These are phyloP conservation scores for Proteles cristata DNA, from an alignment of 2,113 vertebrate species.

Conservation along the genomic window DNA sequence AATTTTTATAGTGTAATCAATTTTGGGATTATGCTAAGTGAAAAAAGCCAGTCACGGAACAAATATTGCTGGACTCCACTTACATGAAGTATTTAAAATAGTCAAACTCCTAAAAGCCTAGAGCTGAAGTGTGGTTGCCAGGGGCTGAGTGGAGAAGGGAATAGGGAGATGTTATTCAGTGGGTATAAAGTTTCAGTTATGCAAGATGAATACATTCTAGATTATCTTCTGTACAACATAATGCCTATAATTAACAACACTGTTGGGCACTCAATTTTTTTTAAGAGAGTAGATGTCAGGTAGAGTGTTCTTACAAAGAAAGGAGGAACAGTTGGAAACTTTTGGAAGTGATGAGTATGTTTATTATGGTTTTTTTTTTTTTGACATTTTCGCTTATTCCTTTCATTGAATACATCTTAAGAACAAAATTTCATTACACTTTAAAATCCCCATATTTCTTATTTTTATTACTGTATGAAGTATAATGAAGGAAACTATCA, in stretches of 20 bases:
- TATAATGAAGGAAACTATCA: background rate
- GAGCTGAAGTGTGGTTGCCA: background rate
- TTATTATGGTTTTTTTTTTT: background rate
- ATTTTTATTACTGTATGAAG: background rate
- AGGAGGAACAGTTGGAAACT: rapidly evolving
- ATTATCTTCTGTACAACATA: background rate
- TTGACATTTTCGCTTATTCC: background rate
- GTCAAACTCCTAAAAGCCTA: background rate
- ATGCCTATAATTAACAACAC: background rate
- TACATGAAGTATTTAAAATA: background rate
- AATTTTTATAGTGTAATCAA: background rate
- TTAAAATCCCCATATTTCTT: background rate
- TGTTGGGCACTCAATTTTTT: background rate
- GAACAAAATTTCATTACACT: background rate
- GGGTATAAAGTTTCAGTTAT: background rate
- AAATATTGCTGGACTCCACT: background rate
- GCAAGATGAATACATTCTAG: background rate
- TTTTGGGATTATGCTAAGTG: background rate
- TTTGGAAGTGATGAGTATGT: background rate
- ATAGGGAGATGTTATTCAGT: background rate
- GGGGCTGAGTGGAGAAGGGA: rapidly evolving
- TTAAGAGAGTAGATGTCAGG: background rate
- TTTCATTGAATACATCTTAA: conserved; percentile 38
- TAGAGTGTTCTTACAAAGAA: background rate
- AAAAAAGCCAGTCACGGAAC: background rate